Evolutionary conservation across 2,113 vertebrate genomes (phyloP).

Genomic region (Indicator maculatus): DNA sequence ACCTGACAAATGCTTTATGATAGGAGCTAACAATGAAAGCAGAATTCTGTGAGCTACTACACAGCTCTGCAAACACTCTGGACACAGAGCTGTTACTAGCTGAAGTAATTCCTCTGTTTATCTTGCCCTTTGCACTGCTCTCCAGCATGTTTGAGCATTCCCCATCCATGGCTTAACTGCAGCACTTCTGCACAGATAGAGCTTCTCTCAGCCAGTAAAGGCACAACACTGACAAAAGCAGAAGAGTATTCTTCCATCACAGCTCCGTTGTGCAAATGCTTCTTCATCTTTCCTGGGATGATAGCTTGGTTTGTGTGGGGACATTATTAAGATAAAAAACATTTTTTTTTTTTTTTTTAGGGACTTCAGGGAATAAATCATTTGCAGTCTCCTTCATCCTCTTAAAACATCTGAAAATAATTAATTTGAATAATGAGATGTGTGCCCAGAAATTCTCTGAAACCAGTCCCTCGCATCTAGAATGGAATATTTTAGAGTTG

Average conservation of each 20-base stretch:
- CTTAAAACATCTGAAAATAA: background rate
- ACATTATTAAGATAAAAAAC: background rate
- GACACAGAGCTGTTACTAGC: background rate
- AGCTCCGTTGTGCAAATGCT: background rate
- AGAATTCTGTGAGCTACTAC: background rate
- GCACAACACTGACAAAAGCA: background rate
- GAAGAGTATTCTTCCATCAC: background rate
- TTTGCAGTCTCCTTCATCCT: background rate
- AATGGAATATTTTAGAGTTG: background rate
- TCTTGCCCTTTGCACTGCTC: background rate
- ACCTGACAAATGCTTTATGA: background rate
- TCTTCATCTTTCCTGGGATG: background rate
- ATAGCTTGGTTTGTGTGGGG: background rate
- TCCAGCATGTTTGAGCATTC: background rate
- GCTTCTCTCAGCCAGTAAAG: background rate
- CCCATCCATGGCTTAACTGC: background rate
- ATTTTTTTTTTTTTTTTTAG: background rate
- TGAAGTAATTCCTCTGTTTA: conserved; percentile 18
- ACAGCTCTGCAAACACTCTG: background rate
- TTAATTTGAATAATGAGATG: background rate
- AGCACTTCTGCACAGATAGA: conserved; percentile 26
- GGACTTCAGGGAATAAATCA: background rate
- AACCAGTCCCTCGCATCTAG: background rate
- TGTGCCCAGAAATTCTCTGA: background rate
- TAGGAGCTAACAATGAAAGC: conserved; percentile 6